phyloP scores from a whole-genome alignment of 2,797 vertebrate species.

The Neopelma chrysocephalum region DNA sequence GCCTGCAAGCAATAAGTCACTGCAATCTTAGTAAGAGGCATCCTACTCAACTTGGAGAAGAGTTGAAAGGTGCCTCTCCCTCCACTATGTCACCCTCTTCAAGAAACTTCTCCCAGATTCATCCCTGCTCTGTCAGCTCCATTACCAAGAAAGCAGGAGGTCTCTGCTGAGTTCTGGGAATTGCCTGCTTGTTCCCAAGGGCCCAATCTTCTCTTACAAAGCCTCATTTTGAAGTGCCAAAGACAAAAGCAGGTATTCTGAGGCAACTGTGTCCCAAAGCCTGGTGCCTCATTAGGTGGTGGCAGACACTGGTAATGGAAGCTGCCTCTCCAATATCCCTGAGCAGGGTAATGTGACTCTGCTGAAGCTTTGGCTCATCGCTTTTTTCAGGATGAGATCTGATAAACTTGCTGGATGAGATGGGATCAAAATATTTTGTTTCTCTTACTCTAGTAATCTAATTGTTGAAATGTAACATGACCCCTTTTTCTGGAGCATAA shows the following conservation, averaged over 20 bases:
- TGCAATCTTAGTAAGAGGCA: neutral
- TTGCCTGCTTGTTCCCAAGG: neutral
- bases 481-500: neutral
- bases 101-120: neutral
- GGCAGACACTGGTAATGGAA: slow-evolving; percentile 1
- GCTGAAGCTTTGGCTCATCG: neutral
- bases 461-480: neutral
- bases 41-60: neutral
- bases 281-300: neutral
- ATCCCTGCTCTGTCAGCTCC: neutral
- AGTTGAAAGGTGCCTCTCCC: neutral
- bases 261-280: neutral
- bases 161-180: neutral
- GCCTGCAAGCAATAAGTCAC: neutral
- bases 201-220: neutral
- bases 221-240: neutral
- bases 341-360: neutral
- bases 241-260: neutral
- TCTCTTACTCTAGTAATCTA: slow-evolving; percentile 25
- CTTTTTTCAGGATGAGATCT: neutral
- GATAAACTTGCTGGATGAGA: neutral
- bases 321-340: neutral
- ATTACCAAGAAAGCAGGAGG: neutral
- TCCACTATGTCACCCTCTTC: neutral
- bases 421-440: slow-evolving; percentile 56